Conservation (phyloP, 2,113 vertebrate genomes). For the Hydrochoerus hydrochaeris region DNA sequence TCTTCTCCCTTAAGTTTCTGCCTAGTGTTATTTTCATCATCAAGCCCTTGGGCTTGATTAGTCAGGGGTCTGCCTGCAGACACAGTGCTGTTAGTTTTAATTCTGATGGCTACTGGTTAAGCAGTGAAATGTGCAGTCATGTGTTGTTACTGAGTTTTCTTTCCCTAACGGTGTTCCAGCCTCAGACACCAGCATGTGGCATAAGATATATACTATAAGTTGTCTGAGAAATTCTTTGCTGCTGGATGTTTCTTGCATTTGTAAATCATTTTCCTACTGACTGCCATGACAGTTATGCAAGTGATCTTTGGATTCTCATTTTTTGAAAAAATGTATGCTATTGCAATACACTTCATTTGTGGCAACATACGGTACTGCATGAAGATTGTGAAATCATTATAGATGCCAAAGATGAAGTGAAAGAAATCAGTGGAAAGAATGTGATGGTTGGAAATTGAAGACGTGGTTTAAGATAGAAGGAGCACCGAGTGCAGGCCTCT, state of each 20-base stretch:
- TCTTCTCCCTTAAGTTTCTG: neutral
- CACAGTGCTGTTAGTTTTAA: neutral
- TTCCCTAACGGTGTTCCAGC: slow-evolving; percentile 63
- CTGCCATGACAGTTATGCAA: slow-evolving; percentile 81
- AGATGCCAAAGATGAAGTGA: neutral
- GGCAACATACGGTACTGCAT: slow-evolving; percentile 37
- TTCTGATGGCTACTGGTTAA: slow-evolving; percentile 58
- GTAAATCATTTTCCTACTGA: slow-evolving; percentile 80
- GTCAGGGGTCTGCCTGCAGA: neutral
- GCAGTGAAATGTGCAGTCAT: slow-evolving; percentile 1
- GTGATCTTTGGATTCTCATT: slow-evolving; percentile 82
- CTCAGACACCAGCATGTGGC: slow-evolving; percentile 48
- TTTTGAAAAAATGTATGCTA: slow-evolving; percentile 69
- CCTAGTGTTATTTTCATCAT: neutral
- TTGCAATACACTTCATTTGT: slow-evolving; percentile 56
- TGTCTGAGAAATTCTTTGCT: slow-evolving; percentile 77
- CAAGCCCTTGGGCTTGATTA: slow-evolving; percentile 15
- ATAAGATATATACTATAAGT: slow-evolving; percentile 78
- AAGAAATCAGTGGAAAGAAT: slow-evolving; percentile 46
- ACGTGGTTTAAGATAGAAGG: neutral
- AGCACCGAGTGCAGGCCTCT: accelerated
- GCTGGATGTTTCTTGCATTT: slow-evolving; percentile 79
- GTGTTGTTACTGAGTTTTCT: slow-evolving; percentile 39
- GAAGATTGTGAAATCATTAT: slow-evolving; percentile 50
- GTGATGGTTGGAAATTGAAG: slow-evolving; percentile 49